A percentile compares a stretch with the other conserved stretches of the same genome.
phyloP scores from a whole-genome alignment of 2,113 vertebrate genomes.

The Ondatra zibethicus region DNA sequence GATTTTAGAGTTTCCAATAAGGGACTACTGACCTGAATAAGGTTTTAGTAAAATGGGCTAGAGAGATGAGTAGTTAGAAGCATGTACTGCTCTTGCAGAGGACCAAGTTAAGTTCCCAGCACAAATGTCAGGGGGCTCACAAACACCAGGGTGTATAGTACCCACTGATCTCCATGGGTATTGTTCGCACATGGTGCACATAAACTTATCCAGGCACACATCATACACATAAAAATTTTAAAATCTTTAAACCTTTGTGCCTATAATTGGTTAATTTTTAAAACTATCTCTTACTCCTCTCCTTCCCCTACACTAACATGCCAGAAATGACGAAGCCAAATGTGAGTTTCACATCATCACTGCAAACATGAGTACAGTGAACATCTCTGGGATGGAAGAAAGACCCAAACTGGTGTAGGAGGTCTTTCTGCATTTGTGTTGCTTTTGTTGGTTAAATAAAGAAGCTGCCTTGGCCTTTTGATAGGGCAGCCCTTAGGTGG shows the following conservation, averaged over 20 bases:
- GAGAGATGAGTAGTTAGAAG: neutral
- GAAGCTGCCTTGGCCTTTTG: no score
- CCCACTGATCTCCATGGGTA: neutral
- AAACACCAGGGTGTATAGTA: neutral
- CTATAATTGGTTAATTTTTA: conserved; percentile 2
- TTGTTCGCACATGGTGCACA: neutral
- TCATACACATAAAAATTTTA: neutral
- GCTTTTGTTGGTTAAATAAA: no score
- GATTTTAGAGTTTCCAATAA: conserved; percentile 10
- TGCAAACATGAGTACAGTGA: neutral
- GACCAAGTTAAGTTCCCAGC: neutral
- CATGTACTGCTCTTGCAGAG: neutral
- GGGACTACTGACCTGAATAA: neutral
- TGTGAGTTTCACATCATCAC: conserved; percentile 28
- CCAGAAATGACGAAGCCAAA: neutral
- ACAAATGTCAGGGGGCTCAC: neutral
- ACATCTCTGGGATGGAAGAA: neutral
- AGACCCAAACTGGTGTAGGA: no score
- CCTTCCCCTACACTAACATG: neutral
- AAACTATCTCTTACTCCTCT: neutral
- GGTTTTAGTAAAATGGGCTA: neutral
- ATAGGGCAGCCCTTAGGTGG: no score
- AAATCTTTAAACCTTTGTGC: neutral
- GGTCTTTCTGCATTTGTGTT: no score
- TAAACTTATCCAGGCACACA: neutral